Evolutionary conservation across 2,113 vertebrate species (phyloP), one percentile per base, ranked within the genome.

Genomic region (Odontophorus gujanensis): DNA sequence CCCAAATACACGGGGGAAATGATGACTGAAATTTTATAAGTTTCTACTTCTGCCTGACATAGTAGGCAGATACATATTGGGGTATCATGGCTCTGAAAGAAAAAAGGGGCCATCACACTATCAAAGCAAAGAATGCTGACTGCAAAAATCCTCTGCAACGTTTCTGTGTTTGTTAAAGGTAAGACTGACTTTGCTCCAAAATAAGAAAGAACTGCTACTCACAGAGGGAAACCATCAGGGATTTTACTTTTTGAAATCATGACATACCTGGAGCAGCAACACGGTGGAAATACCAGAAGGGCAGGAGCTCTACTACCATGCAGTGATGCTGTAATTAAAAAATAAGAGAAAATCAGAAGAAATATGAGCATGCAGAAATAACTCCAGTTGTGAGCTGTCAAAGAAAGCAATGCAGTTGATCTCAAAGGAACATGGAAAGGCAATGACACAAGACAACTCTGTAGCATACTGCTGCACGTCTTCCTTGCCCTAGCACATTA

Each of bases 301-400:
- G 45, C 28, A 87, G 66, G 83, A 93, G 55, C 74, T 69, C 74
- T 77, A 50, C 36, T 82, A 84, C 53, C 71, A 91, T 67, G 38
- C 87, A 80, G 24, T 82, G 66, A 91, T 62, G 12, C 58, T 79
- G 28, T n/a, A 76, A 82, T 82, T 61, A 79, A 84, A 89, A 81
- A 55, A 10, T n/a, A 80, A 61, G 48, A 86, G 68, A 90, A 88
- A 86, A 81, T 86, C 2, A 65, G 45, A 85, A 92, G 55, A 28
- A 47, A 63, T 12, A 8, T 20, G 32, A 88, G 30, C 18, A 42
- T 11, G 48, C 7, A 86, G 57, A 81, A 63, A 32, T 43, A 65
- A 19, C 58, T 81, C 36, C 76, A 63, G 47, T 3, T 66, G 21
- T 4, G 12, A 87, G 53, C 19, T 38, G 50, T 9, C 66, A 22